phyloP scores from a whole-genome alignment of 2,888 invertebrate genomes.

The Amphipoea oculea region DNA sequence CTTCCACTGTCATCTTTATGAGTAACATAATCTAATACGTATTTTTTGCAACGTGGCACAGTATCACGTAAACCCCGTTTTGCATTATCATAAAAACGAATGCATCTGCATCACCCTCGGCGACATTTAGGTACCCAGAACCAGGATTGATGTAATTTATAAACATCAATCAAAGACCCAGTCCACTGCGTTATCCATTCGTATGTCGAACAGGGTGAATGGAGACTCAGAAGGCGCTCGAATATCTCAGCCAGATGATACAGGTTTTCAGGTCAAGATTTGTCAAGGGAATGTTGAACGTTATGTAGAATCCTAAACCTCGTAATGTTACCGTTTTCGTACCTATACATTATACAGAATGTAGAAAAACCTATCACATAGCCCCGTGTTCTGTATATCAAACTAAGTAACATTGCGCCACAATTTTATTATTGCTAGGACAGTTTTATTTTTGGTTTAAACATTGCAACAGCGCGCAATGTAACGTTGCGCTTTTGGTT shows the following conservation, averaged over 20 bases:
- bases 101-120: background rate
- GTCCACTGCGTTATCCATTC: background rate
- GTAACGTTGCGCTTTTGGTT: too few species aligned
- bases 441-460: background rate
- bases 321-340: background rate
- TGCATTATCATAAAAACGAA: background rate
- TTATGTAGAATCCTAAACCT: background rate
- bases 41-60: conserved; percentile 53
- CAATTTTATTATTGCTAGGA: background rate
- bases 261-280: background rate
- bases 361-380: background rate
- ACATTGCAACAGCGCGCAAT: background rate
- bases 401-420: background rate
- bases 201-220: background rate
- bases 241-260: background rate
- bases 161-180: background rate
- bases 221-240: background rate
- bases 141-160: background rate
- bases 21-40: conserved; percentile 30
- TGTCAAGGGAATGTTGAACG: background rate
- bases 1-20: background rate
- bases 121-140: too few species aligned
- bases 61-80: background rate
- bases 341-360: background rate
- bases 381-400: background rate